These are phyloP conservation scores for Eremophila alpestris DNA, from an alignment of 2,797 vertebrate genomes.

Conservation along the genomic window DNA sequence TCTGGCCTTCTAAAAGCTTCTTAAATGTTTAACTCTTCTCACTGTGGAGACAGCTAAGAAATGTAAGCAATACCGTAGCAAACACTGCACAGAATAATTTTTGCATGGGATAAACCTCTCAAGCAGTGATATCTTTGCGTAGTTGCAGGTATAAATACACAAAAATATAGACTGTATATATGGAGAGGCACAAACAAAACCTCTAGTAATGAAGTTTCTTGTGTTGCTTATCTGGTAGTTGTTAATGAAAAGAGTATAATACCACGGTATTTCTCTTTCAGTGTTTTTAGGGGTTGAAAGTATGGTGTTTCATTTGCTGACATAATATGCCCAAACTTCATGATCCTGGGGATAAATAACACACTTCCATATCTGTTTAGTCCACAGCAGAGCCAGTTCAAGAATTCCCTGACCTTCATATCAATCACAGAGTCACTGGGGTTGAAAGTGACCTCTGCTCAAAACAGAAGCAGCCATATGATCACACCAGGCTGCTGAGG, in stretches of 20 bases:
- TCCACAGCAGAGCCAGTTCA: not conserved
- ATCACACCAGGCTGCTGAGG: not conserved
- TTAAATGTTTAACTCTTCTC: not conserved
- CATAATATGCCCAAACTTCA: not conserved
- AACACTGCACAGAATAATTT: not conserved
- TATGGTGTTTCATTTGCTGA: not conserved
- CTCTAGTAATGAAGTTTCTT: not conserved
- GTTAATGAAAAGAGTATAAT: not conserved
- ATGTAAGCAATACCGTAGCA: not conserved
- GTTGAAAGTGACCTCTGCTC: not conserved
- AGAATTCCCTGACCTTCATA: not conserved
- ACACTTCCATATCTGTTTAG: not conserved
- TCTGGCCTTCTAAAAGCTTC: not conserved
- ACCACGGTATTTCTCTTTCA: not conserved
- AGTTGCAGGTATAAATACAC: not conserved
- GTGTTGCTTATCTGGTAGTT: not conserved
- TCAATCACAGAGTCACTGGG: not conserved
- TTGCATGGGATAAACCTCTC: not conserved
- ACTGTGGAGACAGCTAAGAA: not conserved
- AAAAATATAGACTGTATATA: not conserved
- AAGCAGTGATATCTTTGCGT: not conserved
- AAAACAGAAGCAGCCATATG: not conserved
- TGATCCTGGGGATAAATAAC: not conserved
- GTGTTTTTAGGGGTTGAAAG: not conserved
- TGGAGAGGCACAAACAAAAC: not conserved